phyloP scores from a whole-genome alignment of 2,888 invertebrate species.

The Timema podura region DNA sequence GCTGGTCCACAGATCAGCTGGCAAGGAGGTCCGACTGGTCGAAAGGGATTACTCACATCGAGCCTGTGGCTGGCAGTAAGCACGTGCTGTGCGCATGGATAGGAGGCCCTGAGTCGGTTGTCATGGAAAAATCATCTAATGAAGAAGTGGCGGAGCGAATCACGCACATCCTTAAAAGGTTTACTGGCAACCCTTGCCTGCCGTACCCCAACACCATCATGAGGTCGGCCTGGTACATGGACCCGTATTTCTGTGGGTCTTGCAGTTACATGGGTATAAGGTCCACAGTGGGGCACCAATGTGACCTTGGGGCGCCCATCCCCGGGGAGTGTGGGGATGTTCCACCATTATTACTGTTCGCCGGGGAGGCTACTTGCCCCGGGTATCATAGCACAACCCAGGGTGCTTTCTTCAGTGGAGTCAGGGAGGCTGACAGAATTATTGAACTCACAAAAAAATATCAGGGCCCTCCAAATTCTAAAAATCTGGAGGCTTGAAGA shows the following conservation, averaged over 20 bases:
- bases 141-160: slow-evolving; percentile 63
- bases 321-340: slow-evolving; percentile 52
- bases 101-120: slow-evolving; percentile 66
- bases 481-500: no score
- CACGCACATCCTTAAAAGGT: slow-evolving; percentile 61
- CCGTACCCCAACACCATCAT: slow-evolving; percentile 67
- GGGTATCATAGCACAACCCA: slow-evolving; percentile 75
- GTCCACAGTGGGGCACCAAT: slow-evolving; percentile 65
- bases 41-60: slow-evolving; percentile 63
- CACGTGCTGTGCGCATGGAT: slow-evolving; percentile 69
- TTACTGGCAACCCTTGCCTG: slow-evolving; percentile 65
- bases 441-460: slow-evolving; percentile 49
- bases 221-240: slow-evolving; percentile 68
- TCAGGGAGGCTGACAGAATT: slow-evolving; percentile 74
- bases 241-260: slow-evolving; percentile 69
- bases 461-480: not conserved
- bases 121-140: slow-evolving; percentile 65
- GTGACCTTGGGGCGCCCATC: slow-evolving; percentile 52
- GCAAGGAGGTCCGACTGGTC: slow-evolving; percentile 64
- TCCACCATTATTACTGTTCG: slow-evolving; percentile 68
- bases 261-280: slow-evolving; percentile 66
- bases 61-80: slow-evolving; percentile 67
- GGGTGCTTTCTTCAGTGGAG: slow-evolving; percentile 73
- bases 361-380: slow-evolving; percentile 79
- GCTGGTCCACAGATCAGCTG: slow-evolving; percentile 64